Evolutionary conservation across 2,797 vertebrate genomes (phyloP).

Genomic region (Heliangelus exortis): DNA sequence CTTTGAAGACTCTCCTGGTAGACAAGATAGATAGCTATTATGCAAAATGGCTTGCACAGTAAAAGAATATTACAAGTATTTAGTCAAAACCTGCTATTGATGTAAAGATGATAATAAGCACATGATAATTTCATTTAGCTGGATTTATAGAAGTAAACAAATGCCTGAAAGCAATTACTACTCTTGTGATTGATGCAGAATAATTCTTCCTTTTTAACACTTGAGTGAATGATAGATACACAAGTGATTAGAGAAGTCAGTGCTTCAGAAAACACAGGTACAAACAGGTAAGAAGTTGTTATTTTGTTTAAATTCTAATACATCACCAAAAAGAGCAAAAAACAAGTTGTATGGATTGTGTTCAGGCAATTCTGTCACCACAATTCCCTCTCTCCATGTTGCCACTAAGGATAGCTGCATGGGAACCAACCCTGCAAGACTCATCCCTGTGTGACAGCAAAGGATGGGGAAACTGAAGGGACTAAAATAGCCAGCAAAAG

Average conservation of each 20-base stretch:
- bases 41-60: neutral
- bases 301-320: neutral
- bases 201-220: neutral
- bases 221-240: neutral
- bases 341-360: neutral
- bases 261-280: neutral
- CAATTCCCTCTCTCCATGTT: neutral
- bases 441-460: neutral
- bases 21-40: neutral
- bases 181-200: neutral
- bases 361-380: neutral
- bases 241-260: neutral
- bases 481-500: neutral
- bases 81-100: neutral
- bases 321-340: neutral
- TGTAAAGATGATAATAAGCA: neutral
- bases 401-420: neutral
- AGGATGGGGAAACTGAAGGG: neutral
- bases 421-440: neutral
- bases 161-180: neutral
- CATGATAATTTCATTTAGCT: neutral
- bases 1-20: neutral
- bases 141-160: neutral
- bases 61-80: neutral
- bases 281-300: neutral